Percentiles rank a stretch among this genome's conserved stretches.
These are phyloP conservation scores for Eremobia ochroleuca DNA, from an alignment of 2,888 invertebrate species.

Conservation along the genomic window DNA sequence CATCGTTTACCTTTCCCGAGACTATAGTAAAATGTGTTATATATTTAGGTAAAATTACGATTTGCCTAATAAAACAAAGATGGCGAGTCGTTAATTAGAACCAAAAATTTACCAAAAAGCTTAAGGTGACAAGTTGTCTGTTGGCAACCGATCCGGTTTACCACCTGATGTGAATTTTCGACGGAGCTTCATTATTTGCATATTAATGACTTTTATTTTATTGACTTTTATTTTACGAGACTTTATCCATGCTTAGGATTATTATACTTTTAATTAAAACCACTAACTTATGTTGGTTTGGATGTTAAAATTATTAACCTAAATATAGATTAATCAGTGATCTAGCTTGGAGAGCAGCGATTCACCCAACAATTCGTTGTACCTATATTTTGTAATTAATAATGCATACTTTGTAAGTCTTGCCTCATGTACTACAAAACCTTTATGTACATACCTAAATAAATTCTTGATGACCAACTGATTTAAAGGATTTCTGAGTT, in stretches of 20 bases:
- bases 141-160: constrained; percentile 88
- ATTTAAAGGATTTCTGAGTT: not conserved
- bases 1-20: constrained; percentile 17
- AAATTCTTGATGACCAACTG: not conserved
- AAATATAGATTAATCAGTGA: not conserved
- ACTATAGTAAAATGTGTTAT: constrained; percentile 31
- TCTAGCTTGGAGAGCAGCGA: not conserved
- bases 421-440: not conserved
- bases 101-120: constrained; percentile 73
- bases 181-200: constrained; percentile 80
- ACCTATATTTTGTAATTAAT: not conserved
- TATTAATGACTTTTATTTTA: constrained; percentile 85
- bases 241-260: constrained; percentile 64
- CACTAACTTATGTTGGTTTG: constrained; percentile 1
- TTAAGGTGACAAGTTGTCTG: constrained; percentile 87
- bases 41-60: constrained; percentile 59
- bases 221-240: constrained; percentile 78
- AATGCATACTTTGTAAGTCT: no score
- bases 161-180: constrained; percentile 87
- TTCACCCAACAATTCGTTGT: not conserved
- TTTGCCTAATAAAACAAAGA: constrained; percentile 59
- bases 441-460: not conserved
- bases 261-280: constrained; percentile 72
- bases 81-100: constrained; percentile 78
- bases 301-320: constrained; percentile 8